Base-by-base conservation (phyloP, 2,113 vertebrate genomes). In the Cyphomyrus discorhynchus region DNA sequence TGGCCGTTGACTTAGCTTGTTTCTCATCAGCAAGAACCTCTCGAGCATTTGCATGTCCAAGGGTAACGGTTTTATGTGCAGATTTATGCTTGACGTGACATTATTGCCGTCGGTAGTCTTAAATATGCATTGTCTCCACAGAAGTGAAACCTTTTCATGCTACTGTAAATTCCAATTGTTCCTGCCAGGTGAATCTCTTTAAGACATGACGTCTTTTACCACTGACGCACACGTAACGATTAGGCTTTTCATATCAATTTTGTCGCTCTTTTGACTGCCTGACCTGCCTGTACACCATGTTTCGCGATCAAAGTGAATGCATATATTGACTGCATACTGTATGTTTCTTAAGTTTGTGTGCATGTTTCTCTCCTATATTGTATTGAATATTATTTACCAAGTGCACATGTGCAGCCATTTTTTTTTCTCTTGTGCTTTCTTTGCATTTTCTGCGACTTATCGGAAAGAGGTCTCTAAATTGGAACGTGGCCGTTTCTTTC, bases 401-500 rank as follows among this genome's bases (percentile, higher is more conserved):
- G 27, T 84, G 52, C 35, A 77, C 11, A 35, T 50, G 17, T 88
- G 58, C 87, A n/a, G 49, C 88, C 82, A 9, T 90, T 87, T 88
- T 52, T 49, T 88, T 66, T 47, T 66, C 35, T 62, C 21, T n/a
- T n/a, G 21, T 88, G 50, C 19, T 46, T 88, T 70, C 80, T 86
- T 86, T 86, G 31, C 35, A 52, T 88, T 89, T 52, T 86, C 77
- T 86, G 42, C 90, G 88, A 85, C 39, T 86, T 74, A 24, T 39
- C 82, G 13, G 17, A 45, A 93, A 94, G 94, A 93, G 95, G 93
- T 91, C 90, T 96, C 95, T 96, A 96, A 96, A 96, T 96, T 95
- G 96, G 96, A 96, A 97, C 95, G 94, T 96, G 96, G 97, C 96
- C 96, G 96, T 97, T 97, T 97, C 96, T 96, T 96, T 97, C 96